A percentile compares a stretch with the other conserved stretches of the same genome.
Conservation (phyloP, 2,113 vertebrate species). For the Paraplagusia blochii region DNA sequence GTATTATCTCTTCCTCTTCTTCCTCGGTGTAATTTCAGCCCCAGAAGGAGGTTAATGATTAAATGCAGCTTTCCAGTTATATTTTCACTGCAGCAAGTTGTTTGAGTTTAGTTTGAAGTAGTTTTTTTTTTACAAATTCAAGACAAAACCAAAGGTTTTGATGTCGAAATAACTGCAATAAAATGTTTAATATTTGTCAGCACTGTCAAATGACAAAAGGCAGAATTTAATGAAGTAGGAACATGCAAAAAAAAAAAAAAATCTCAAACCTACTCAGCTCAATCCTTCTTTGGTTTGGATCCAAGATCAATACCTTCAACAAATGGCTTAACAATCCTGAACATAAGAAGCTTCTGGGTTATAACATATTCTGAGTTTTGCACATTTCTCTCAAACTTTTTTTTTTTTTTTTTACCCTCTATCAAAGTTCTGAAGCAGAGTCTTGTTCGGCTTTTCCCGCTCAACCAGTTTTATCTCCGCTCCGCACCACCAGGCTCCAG, state of each 20-base stretch:
- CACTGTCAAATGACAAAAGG: too few species aligned
- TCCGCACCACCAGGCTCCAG: conserved; percentile 49
- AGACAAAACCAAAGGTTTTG: too few species aligned
- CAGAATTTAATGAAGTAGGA: too few species aligned
- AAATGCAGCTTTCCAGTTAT: conserved; percentile 7
- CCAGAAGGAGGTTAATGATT: conserved; percentile 27
- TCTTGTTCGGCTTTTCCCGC: conserved; percentile 54
- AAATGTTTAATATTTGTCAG: too few species aligned
- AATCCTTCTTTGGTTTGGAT: too few species aligned
- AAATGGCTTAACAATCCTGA: too few species aligned
- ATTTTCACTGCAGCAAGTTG: too few species aligned
- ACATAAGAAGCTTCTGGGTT: too few species aligned
- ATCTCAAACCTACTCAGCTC: too few species aligned
- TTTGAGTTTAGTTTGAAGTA: background rate
- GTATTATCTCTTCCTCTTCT: background rate
- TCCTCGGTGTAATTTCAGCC: background rate
- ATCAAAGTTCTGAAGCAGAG: conserved; percentile 53
- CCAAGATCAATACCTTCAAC: too few species aligned
- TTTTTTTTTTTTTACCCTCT: conserved; percentile 10
- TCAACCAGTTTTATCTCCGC: conserved; percentile 59
- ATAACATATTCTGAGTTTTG: conserved; percentile 3
- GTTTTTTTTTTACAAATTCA: background rate
- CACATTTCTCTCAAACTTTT: conserved; percentile 17
- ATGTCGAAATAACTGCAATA: too few species aligned
- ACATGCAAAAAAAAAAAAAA: too few species aligned